phyloP scores from a whole-genome alignment of 2,113 vertebrate genomes.

The Triplophysa tibetana region DNA sequence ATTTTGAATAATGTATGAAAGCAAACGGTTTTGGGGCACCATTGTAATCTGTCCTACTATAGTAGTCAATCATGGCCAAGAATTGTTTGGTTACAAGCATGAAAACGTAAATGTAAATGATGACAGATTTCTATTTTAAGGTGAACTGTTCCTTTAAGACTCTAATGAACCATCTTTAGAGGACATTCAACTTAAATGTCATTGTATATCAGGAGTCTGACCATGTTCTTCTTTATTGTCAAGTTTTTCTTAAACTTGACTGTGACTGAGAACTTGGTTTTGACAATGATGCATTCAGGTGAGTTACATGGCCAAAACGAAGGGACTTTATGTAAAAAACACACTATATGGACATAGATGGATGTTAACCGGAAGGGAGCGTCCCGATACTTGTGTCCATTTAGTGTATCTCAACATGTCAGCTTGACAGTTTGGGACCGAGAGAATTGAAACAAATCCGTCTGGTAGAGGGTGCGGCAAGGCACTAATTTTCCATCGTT shows the following conservation, averaged over 20 bases:
- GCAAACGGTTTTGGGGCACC: too few species aligned
- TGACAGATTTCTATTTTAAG: too few species aligned
- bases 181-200: too few species aligned
- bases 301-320: background rate
- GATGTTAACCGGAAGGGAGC: too few species aligned
- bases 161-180: too few species aligned
- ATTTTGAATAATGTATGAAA: too few species aligned
- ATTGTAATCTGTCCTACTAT: too few species aligned
- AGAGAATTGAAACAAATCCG: background rate
- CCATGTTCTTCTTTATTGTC: background rate
- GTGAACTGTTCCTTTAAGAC: too few species aligned
- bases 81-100: too few species aligned
- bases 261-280: slow-evolving; percentile 12
- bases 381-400: too few species aligned
- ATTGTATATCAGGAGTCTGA: background rate
- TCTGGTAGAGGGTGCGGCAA: slow-evolving; percentile 22
- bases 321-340: slow-evolving; percentile 7
- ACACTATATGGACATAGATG: background rate
- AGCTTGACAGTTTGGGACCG: background rate
- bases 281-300: slow-evolving; percentile 15
- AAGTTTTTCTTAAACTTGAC: background rate
- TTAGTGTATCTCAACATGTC: background rate
- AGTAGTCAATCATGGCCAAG: too few species aligned
- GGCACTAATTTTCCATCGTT: slow-evolving; percentile 62
- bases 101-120: too few species aligned